Base-by-base conservation (phyloP, 2,113 vertebrate genomes). In the Upupa epops region DNA sequence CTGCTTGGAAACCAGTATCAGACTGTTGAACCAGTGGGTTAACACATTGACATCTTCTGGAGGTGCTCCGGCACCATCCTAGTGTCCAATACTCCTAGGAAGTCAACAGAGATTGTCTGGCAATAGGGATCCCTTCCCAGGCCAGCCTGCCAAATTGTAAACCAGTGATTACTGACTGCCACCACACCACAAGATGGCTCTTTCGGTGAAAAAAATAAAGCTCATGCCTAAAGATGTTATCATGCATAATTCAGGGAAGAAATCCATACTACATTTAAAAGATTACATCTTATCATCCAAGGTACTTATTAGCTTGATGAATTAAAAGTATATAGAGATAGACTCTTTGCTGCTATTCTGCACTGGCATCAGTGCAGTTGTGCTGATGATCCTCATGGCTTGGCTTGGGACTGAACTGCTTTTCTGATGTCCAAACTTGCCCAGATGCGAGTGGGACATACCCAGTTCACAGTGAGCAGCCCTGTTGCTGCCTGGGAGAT, bases 191-290 rank as follows among this genome's bases (percentile, higher is more conserved):
- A 17, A 92, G 79, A 88, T 58, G 84, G 85, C 70, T 90, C 36
- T 66, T 90, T 79, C 77, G 75, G 61, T 54, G 7, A 31, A 29
- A 15, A 46, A 79, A 79, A 77, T 16, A 31, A 4, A 48, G 20
- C 70, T 91, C 40, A 40, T 58, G 54, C 73, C 79, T 94, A 64
- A 90, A 95, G 93, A 96, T 93, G 90, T 90, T 95, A 95, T 95
- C 92, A 73, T 95, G 73, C 80, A 90, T 96, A 96, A 96, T 96
- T 94, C 93, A 93, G 93, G 88, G 74, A 84, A 93, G 92, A 95
- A 95, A 95, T 96, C 96, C 94, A 96, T 96, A 95, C 88, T 95
- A 94, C 88, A 96, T 96, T 96, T 96, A 95, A 96, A 96, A 96
- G 93, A 95, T 96, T 96, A 93, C 86, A 95, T 95, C 96, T 96